Evolutionary conservation across 2,888 invertebrate species (phyloP).

Genomic region (Dysmachus trigonus): DNA sequence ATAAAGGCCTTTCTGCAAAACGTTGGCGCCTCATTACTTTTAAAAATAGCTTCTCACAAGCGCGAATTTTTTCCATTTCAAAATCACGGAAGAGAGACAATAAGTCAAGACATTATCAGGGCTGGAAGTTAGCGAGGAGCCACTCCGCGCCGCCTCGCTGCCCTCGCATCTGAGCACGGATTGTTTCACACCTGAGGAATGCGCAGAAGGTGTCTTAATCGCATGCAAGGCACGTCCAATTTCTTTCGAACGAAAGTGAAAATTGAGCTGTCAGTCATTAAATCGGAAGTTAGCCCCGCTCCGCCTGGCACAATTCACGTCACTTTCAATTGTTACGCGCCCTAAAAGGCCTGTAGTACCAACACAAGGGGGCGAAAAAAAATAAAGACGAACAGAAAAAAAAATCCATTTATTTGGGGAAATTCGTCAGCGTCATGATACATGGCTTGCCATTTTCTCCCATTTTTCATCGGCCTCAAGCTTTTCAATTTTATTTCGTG

Average conservation of each 20-base stretch:
- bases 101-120: background rate
- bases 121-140: background rate
- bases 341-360: background rate
- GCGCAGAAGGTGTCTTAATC: background rate
- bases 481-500: slow-evolving; percentile 25
- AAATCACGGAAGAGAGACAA: background rate
- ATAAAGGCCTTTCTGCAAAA: background rate
- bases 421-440: slow-evolving; percentile 23
- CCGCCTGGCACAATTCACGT: slow-evolving; percentile 5
- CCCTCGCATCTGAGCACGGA: background rate
- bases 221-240: slow-evolving; percentile 11
- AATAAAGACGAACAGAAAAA: background rate
- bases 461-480: background rate
- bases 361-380: background rate
- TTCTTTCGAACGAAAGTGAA: slow-evolving; percentile 28
- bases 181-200: background rate
- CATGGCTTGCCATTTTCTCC: slow-evolving; percentile 6
- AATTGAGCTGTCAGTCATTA: slow-evolving; percentile 30
- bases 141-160: background rate
- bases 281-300: background rate
- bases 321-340: slow-evolving; percentile 19
- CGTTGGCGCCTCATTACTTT: background rate
- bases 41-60: background rate
- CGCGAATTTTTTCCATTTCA: background rate
- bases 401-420: slow-evolving; percentile 8